Evolutionary conservation across 2,797 vertebrate species (phyloP), one percentile per base, ranked within the genome.

Genomic region (Meda fulgida): DNA sequence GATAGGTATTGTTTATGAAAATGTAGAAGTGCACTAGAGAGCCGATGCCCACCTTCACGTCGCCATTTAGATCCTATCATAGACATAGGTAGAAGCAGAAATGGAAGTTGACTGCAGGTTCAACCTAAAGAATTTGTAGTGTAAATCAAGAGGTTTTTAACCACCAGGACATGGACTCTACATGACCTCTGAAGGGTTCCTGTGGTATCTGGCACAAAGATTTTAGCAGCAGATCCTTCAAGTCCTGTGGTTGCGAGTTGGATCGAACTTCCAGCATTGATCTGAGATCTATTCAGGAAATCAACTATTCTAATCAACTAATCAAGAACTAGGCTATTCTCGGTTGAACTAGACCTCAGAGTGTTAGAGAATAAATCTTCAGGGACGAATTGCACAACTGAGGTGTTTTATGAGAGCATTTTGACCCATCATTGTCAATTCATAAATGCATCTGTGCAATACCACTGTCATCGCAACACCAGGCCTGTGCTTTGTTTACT

Each of bases 1-100:
- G 29, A 23, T 75, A 86, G 88, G 78, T 85, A 89, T 90, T 85
- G 85, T 89, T 88, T 80, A 89, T 89, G 82, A 89, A 84, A 34
- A 80, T 84, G 78, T 79, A 88, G 84, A 80, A 34, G 19, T 1
- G 1, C 46, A 11, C 5, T 34, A n/a, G 78, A 26, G 55, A 69
- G 65, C 67, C 11, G 26, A 19, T 46, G 76, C 46, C 81, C 72
- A 53, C 70, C 26, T 60, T 53, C 60, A 71, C 31, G 75, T 16
- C 46, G 14, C 16, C 46, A 16, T 48, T 48, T 48, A 16, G 46
- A 48, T 48, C 4, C 4, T 5, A 48, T 46, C 4, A 46, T 48
- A 48, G 46, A 48, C 4, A 14, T 48, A n/a, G 1, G 46, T 18
- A 1, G 14, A 48, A 48, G 46, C 46, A 16, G 46, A 48, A 14